These are phyloP conservation scores for Pogonophryne albipinna DNA, from an alignment of 2,797 vertebrate genomes.

Conservation along the genomic window DNA sequence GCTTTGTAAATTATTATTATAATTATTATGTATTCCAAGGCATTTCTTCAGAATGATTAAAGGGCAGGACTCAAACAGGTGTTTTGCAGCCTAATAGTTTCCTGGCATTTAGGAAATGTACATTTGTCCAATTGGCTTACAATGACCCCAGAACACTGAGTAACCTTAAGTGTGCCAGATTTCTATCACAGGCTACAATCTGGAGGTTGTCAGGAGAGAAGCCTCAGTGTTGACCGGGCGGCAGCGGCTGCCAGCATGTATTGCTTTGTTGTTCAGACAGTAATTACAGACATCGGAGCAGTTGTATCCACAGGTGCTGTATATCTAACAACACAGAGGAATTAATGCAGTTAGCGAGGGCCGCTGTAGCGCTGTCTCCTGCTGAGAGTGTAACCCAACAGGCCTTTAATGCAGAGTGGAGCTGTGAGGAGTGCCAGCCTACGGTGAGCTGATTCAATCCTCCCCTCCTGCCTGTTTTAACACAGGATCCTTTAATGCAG, in stretches of 20 bases:
- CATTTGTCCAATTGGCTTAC: neutral
- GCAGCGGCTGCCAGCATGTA: conserved; percentile 42
- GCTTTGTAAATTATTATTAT: neutral
- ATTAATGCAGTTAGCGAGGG: conserved; percentile 83
- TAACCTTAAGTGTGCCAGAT: neutral
- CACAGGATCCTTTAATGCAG: conserved; percentile 95
- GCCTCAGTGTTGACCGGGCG: conserved; percentile 33
- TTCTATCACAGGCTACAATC: neutral
- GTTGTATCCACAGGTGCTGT: conserved; percentile 82
- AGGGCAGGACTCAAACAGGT: neutral
- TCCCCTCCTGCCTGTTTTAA: conserved; percentile 90
- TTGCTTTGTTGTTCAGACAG: conserved; percentile 76
- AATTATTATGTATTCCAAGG: neutral
- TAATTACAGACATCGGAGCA: conserved; percentile 75
- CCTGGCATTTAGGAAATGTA: neutral
- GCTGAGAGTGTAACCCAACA: conserved; percentile 90
- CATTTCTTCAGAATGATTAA: neutral
- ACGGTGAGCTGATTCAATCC: conserved; percentile 88
- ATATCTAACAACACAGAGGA: conserved; percentile 80
- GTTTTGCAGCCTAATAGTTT: neutral
- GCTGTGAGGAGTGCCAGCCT: conserved; percentile 86
- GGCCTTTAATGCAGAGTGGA: conserved; percentile 90
- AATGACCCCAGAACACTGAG: neutral
- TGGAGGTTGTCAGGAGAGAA: conserved; percentile 23
- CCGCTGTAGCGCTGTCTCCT: conserved; percentile 84